Conservation (phyloP, 2,888 invertebrate species). For the Diaperis boleti region DNA sequence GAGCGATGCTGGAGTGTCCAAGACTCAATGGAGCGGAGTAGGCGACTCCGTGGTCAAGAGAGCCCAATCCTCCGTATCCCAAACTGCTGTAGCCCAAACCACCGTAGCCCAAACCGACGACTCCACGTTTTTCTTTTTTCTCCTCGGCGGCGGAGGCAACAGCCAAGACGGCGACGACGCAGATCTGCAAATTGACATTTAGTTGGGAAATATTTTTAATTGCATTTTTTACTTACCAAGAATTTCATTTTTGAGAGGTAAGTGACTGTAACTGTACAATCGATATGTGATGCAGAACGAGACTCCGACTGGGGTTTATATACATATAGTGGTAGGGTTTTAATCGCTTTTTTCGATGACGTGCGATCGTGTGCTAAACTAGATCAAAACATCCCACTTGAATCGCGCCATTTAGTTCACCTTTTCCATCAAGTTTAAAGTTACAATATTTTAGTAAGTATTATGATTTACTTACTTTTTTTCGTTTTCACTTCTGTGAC, state of each 20-base stretch:
- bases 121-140: constrained; percentile 49
- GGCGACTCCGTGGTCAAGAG: constrained; percentile 39
- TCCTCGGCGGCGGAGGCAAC: constrained; percentile 40
- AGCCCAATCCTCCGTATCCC: constrained; percentile 46
- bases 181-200: constrained; percentile 37
- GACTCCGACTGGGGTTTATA: constrained; percentile 34
- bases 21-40: constrained; percentile 44
- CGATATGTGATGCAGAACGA: constrained; percentile 38
- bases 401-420: constrained; percentile 36
- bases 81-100: constrained; percentile 49
- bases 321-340: constrained; percentile 51
- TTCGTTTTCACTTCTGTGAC: too few species aligned
- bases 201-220: background rate
- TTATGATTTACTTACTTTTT: too few species aligned
- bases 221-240: constrained; percentile 41
- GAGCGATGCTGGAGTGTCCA: constrained; percentile 34
- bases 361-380: constrained; percentile 52
- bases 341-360: constrained; percentile 50
- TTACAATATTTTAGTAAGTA: too few species aligned
- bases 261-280: constrained; percentile 24
- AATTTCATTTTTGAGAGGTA: constrained; percentile 43
- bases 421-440: too few species aligned
- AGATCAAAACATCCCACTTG: constrained; percentile 47
- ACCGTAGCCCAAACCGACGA: constrained; percentile 47
- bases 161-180: constrained; percentile 43